phyloP scores from a whole-genome alignment of 1,140 invertebrate species.

The Bombus soroeensis region DNA sequence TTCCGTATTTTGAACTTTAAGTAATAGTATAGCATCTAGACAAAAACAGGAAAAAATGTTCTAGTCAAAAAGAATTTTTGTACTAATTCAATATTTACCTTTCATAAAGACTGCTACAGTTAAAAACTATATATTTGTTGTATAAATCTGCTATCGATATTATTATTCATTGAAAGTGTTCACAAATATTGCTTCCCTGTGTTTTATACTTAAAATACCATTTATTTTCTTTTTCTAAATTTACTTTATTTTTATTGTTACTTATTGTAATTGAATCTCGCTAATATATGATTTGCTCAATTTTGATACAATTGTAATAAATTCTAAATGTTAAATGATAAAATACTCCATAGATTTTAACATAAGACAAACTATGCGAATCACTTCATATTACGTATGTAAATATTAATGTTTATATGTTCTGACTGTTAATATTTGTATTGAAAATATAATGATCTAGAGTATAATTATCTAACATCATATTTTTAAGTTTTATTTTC shows the following conservation, averaged over 20 bases:
- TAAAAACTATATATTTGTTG: constrained; percentile 15
- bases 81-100: constrained; percentile 32
- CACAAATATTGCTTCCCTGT: constrained; percentile 11
- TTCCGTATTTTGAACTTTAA: not conserved
- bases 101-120: constrained; percentile 27
- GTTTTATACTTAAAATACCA: not conserved
- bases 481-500: constrained; percentile 23
- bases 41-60: constrained; percentile 23
- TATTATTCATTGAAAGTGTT: constrained; percentile 34
- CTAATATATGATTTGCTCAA: constrained; percentile 64
- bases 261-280: constrained; percentile 1
- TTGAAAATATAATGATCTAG: constrained; percentile 26
- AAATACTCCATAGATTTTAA: constrained; percentile 32
- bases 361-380: not conserved
- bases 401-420: constrained; percentile 46
- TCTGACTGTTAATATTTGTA: constrained; percentile 28
- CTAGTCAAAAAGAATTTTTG: constrained; percentile 39
- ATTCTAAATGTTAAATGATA: constrained; percentile 33
- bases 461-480: constrained; percentile 27
- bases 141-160: constrained; percentile 21
- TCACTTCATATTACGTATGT: constrained; percentile 21
- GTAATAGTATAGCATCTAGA: not conserved
- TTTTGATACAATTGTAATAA: constrained; percentile 57
- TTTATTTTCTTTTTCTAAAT: not conserved
- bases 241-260: constrained; percentile 18